phyloP scores from a whole-genome alignment of 2,797 vertebrate species.

The Ptychadena robeensis region DNA sequence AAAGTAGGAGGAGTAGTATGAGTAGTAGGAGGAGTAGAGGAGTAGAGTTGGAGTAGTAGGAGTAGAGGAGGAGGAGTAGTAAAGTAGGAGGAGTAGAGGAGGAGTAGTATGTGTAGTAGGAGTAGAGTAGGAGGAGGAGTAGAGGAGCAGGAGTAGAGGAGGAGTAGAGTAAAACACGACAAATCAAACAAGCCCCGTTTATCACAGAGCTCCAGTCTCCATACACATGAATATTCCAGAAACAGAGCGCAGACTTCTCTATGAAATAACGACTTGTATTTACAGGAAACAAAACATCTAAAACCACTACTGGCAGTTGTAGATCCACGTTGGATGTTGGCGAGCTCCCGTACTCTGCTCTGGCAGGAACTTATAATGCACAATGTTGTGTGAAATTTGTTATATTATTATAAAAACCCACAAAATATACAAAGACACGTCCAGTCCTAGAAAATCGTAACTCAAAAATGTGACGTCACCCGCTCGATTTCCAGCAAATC shows the following conservation, averaged over 20 bases:
- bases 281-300: slow-evolving; percentile 24
- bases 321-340: background rate
- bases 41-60: too few relatives aligned
- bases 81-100: too few relatives aligned
- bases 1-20: too few relatives aligned
- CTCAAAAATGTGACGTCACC: slow-evolving; percentile 49
- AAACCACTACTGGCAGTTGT: background rate
- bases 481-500: slow-evolving; percentile 48
- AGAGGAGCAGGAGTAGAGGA: too few relatives aligned
- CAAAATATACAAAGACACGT: slow-evolving; percentile 2
- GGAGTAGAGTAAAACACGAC: too few relatives aligned
- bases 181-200: too few relatives aligned
- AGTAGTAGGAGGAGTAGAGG: too few relatives aligned
- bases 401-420: background rate
- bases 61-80: too few relatives aligned
- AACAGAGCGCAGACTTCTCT: background rate
- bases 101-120: too few relatives aligned
- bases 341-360: background rate
- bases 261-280: slow-evolving; percentile 23
- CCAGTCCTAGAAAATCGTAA: background rate
- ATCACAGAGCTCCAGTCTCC: too few relatives aligned
- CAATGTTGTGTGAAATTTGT: background rate
- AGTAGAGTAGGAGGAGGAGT: too few relatives aligned
- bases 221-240: too few relatives aligned
- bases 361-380: background rate